phyloP scores from a whole-genome alignment of 2,888 invertebrate genomes.

The Chrysomela aeneicollis region DNA sequence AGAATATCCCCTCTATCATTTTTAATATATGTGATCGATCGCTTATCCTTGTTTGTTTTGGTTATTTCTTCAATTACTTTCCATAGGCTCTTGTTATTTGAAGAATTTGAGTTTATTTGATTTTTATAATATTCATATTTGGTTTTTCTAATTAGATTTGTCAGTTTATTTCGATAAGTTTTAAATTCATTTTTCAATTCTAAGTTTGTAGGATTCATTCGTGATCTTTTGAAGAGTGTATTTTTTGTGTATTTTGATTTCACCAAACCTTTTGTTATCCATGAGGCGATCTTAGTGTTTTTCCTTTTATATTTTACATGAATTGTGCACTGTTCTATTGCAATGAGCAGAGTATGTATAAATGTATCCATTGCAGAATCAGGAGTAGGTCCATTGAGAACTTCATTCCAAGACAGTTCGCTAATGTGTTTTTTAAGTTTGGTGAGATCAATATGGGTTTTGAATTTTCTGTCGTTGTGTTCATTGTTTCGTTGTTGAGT shows the following conservation, averaged over 20 bases:
- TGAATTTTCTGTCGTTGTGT: neutral
- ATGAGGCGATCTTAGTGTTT: too few species aligned
- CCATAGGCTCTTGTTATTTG: neutral
- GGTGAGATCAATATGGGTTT: constrained; percentile 8
- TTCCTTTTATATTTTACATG: neutral
- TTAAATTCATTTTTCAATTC: neutral
- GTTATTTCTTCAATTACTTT: constrained; percentile 6
- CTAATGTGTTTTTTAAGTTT: neutral
- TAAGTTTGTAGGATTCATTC: neutral
- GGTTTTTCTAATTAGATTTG: constrained; percentile 10
- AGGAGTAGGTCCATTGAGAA: neutral
- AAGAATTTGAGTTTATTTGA: constrained; percentile 11
- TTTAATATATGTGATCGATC: constrained; percentile 2
- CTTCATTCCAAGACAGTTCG: neutral
- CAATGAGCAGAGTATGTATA: neutral
- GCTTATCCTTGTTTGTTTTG: neutral
- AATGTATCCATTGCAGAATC: constrained; percentile 14
- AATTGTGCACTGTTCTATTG: neutral
- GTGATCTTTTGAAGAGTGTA: constrained; percentile 5
- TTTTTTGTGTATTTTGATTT: constrained; percentile 8
- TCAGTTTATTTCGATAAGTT: constrained; percentile 5
- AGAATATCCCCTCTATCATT: neutral
- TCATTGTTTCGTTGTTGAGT: too few species aligned
- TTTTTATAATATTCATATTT: constrained; percentile 10
- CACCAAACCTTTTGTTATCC: constrained; percentile 1